Percentiles rank a stretch among this genome's conserved stretches.
phyloP scores from a whole-genome alignment of 2,888 invertebrate species.

The Orgyia antiqua region DNA sequence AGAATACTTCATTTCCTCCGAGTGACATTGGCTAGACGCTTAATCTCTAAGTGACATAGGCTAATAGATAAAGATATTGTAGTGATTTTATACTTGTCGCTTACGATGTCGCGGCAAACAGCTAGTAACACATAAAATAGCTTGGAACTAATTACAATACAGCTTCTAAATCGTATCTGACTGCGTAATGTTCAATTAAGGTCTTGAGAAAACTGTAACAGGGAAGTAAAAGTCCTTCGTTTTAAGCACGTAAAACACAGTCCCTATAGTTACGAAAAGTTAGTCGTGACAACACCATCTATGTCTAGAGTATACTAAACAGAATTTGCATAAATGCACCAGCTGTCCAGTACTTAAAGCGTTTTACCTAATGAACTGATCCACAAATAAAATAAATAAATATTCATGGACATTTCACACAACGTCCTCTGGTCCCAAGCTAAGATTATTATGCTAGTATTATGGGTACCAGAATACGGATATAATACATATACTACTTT shows the following conservation, averaged over 20 bases:
- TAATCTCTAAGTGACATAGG: too few species aligned
- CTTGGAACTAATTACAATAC: slow-evolving; percentile 23
- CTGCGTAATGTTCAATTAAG: slow-evolving; percentile 49
- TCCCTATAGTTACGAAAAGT: slow-evolving; percentile 46
- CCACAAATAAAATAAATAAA: slow-evolving; percentile 8
- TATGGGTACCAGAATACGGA: too few species aligned
- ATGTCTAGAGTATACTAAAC: slow-evolving; percentile 16
- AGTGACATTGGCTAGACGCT: too few species aligned
- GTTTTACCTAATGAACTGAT: slow-evolving; percentile 49
- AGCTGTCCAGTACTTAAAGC: slow-evolving; percentile 30
- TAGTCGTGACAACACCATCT: slow-evolving; percentile 28
- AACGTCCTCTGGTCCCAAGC: too few species aligned
- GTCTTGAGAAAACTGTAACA: slow-evolving; percentile 38
- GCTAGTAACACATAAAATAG: slow-evolving; percentile 16
- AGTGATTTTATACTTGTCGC: too few species aligned
- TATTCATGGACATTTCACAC: not conserved
- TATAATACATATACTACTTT: too few species aligned
- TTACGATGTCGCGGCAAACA: too few species aligned
- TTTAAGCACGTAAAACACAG: slow-evolving; percentile 43
- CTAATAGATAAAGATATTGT: too few species aligned
- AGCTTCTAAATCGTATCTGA: slow-evolving; percentile 34
- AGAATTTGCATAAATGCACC: slow-evolving; percentile 57
- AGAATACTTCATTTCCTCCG: too few species aligned
- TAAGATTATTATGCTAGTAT: too few species aligned
- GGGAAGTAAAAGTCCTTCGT: slow-evolving; percentile 63